Evolutionary conservation across 2,888 invertebrate species (phyloP).

Genomic region (Campoplex capitator): DNA sequence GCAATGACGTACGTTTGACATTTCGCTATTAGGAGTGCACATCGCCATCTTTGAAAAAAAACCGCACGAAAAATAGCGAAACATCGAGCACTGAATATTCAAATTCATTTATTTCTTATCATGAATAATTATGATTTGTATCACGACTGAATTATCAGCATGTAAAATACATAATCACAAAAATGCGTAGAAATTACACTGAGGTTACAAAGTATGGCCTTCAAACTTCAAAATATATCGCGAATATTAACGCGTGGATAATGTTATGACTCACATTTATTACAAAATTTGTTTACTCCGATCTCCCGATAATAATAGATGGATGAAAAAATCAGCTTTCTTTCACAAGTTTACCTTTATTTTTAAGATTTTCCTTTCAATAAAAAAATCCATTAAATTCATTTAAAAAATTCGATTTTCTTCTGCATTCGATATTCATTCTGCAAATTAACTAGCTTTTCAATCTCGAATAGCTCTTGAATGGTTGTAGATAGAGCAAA

Average conservation of each 20-base stretch:
- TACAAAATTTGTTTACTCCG: conserved; percentile 21
- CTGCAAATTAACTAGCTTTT: too few relatives aligned
- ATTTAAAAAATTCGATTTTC: too few relatives aligned
- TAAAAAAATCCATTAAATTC: background rate
- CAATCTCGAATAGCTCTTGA: too few relatives aligned
- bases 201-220: background rate
- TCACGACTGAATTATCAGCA: background rate
- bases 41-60: conserved; percentile 12
- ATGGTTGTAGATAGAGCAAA: too few relatives aligned
- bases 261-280: conserved; percentile 16
- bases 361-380: background rate
- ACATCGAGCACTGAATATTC: conserved; percentile 1
- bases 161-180: background rate
- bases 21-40: background rate
- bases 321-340: background rate
- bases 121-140: background rate
- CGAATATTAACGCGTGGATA: background rate
- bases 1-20: conserved; percentile 6
- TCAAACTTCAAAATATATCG: background rate
- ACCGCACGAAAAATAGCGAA: background rate
- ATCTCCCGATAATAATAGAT: conserved; percentile 8
- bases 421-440: too few relatives aligned
- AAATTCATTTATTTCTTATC: background rate
- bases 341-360: background rate
- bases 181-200: background rate